Evolutionary conservation across 2,888 invertebrate species (phyloP), one percentile per base, ranked within the genome.

Genomic region (Pheosia tremula): DNA sequence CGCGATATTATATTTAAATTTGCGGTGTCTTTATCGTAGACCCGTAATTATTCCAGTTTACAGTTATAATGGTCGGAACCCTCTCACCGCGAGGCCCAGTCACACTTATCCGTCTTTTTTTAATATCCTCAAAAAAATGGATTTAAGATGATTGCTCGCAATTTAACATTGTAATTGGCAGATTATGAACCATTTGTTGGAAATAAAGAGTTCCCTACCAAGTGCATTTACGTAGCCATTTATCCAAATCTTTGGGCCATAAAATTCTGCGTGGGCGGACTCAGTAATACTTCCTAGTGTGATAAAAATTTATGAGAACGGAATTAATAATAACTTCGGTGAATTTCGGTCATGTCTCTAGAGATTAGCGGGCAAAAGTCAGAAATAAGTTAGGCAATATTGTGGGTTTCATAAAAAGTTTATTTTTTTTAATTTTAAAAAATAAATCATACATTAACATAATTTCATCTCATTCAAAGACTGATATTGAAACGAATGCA

Each of bases 331-430:
- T 60, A 69, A 63, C 57, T 57, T 60, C 36, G 59, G 49, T 56
- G 62, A 64, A 66, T 69, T 60, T 59, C 64, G 62, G 49, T 61
- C 57, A 59, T 59, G 66, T 63, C 71, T 68, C 69, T 58, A 9
- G 64, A 68, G 72, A 66, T 71, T 68, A 74, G 68, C 62, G 59
- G 54, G 47, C 59, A 70, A 61, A 56, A 62, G 57, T 60, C 63
- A 57, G 70, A 71, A 79, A 75, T 73, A 72, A 73, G 64, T 71
- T 71, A 71, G 62, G 65, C 66, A 75, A 73, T 72, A 77, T 72
- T 67, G 64, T 67, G 72, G 53, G 53, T 37, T 13, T 50, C 37
- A 4, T 37, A 39, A 39, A 55, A 55, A 11, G n/a, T 53, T 53
- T 53, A 11, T 4, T 3, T 6, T n/a, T 39, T 55, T 55, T 39